These are phyloP conservation scores for Poeciliopsis retropinna DNA, from an alignment of 2,113 vertebrate genomes.

Conservation along the genomic window DNA sequence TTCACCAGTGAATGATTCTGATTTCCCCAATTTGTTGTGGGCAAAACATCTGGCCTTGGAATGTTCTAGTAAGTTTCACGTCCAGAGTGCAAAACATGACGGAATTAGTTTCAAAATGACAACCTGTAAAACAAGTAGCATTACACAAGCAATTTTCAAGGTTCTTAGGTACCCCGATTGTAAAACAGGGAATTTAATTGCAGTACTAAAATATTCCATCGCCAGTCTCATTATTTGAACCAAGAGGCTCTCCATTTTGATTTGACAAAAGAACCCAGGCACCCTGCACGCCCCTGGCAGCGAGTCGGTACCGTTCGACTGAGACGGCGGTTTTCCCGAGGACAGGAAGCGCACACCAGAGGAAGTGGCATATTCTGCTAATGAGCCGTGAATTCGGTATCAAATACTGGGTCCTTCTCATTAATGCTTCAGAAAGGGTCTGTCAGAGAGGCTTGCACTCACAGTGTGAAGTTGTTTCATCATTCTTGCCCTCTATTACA, in stretches of 20 bases:
- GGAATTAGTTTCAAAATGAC: conserved; percentile 11
- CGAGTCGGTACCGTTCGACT: conserved; percentile 26
- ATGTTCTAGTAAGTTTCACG: conserved; percentile 30
- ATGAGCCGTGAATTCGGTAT: conserved; percentile 44
- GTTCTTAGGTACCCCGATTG: conserved; percentile 14
- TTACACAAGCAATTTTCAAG: conserved; percentile 43
- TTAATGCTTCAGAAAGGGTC: conserved; percentile 28
- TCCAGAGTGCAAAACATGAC: conserved; percentile 12
- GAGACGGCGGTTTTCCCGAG: conserved; percentile 36
- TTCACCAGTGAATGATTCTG: background rate
- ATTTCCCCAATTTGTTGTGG: conserved; percentile 7
- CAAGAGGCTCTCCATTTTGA: conserved; percentile 51
- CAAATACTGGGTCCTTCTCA: conserved; percentile 27
- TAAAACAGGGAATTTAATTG: conserved; percentile 56
- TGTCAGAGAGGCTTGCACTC: conserved; percentile 40
- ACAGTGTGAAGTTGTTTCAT: conserved; percentile 45
- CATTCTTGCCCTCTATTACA: conserved; percentile 9
- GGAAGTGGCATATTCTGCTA: conserved; percentile 22
- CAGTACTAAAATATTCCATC: conserved; percentile 67
- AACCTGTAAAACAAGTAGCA: conserved; percentile 11
- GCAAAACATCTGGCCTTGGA: too few species aligned
- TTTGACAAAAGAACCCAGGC: conserved; percentile 62
- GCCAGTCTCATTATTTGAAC: conserved; percentile 63
- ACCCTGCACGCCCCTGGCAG: conserved; percentile 53
- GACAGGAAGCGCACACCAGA: conserved; percentile 37